These are phyloP conservation scores for Leptinotarsa defecta DNA, from an alignment of 1,140 invertebrate species.

Conservation along the genomic window DNA sequence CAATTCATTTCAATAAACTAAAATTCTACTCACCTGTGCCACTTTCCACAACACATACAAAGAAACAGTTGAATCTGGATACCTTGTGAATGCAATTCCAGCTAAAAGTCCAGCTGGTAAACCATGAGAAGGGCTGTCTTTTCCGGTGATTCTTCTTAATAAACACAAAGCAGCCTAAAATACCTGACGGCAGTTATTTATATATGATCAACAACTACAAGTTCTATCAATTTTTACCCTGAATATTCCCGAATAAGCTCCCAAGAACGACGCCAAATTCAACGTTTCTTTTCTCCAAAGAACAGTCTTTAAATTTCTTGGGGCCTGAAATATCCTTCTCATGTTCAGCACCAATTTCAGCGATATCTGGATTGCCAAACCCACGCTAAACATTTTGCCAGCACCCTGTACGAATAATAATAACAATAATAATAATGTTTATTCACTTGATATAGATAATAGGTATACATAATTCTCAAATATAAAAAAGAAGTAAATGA, in stretches of 20 bases:
- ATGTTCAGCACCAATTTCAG: constrained; percentile 63
- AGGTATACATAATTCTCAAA: too few relatives aligned
- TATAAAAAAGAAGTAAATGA: too few relatives aligned
- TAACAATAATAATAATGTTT: too few relatives aligned
- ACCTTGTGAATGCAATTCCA: constrained; percentile 66
- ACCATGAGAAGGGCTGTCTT: constrained; percentile 64
- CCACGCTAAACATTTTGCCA: constrained; percentile 63
- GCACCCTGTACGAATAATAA: constrained; percentile 58
- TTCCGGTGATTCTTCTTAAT: constrained; percentile 61
- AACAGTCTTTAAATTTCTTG: constrained; percentile 59
- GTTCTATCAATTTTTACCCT: constrained; percentile 58
- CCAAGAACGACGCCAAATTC: constrained; percentile 66
- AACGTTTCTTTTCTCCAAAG: constrained; percentile 63
- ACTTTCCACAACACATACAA: constrained; percentile 76
- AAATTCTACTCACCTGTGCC: constrained; percentile 61
- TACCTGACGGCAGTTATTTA: constrained; percentile 4
- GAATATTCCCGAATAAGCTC: constrained; percentile 67
- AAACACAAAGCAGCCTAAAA: constrained; percentile 66
- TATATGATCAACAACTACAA: background rate
- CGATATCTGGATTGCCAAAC: constrained; percentile 64
- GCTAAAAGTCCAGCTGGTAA: constrained; percentile 69
- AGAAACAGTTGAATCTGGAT: constrained; percentile 70
- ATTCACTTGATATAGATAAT: too few relatives aligned
- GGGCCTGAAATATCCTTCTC: constrained; percentile 58
- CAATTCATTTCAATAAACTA: too few relatives aligned